Evolutionary conservation across 1,140 invertebrate genomes (phyloP), one percentile per base, ranked within the genome.

Genomic region (Drosophila guanche): DNA sequence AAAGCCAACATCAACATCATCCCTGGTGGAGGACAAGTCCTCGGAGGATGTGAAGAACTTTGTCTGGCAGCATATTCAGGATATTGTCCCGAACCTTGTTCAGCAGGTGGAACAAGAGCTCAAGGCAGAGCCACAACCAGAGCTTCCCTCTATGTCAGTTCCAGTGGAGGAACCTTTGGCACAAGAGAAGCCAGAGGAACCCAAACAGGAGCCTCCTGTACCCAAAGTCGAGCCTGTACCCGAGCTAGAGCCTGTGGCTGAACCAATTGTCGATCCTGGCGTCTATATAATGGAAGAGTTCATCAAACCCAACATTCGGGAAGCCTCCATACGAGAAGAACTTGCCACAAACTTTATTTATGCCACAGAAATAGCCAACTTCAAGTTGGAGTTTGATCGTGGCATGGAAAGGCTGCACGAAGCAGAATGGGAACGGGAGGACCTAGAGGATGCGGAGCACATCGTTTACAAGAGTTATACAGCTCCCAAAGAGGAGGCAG

Each of bases 101-200:
- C 92, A 92, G 54, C 92, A 92, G 60, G 79, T 92, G 2, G 90
- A 92, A 42, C 90, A 91, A 37, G 85, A 91, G 50, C 72, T 91
- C 0, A 65, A 77, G 65, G 79, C 90, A 43, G 58, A 22, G 14
- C 40, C 62, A 0, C 51, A 63, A 0, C 12, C 40, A 22, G 61
- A 40, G 7, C 10, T 42, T 27, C 12, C 43, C 7, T 2, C 29
- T 2, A 41, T 25, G 6, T n/a, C 57, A 43, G n/a, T 14, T 1
- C 6, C 8, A 1, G 16, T 51, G 46, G 67, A 61, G 25, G 41
- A 6, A 40, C 5, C 10, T 7, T 41, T 43, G 4, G 40, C 60
- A 1, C 69, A 47, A 6, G 2, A 42, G 16, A 10, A 52, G 5
- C 22, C 27, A 1, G 8, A 27, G 6, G 25, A 27, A 12, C 33